Evolutionary conservation across 2,797 vertebrate species (phyloP), one percentile per base, ranked within the genome.

Genomic region (Pampus argenteus): DNA sequence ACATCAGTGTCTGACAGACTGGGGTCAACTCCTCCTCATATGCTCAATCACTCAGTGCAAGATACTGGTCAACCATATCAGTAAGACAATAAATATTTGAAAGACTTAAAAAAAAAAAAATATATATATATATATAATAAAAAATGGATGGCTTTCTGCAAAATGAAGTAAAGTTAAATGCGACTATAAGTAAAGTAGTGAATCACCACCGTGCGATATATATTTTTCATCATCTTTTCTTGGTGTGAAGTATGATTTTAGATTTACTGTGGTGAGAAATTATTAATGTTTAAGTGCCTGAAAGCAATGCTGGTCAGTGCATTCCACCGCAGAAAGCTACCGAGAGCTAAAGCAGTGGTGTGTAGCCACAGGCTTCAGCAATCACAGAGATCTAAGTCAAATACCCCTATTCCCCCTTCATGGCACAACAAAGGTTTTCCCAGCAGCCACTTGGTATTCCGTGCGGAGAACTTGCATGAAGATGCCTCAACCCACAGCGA

Each of bases 381-480:
- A 93, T 94, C 91, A 69, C 23, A n/a, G 15, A 80, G 81, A 95
- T 94, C 93, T 93, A 91, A 88, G 86, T 91, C 85, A 93, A 91
- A 94, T 92, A 94, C 93, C 93, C 93, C 85, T 91, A 94, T 94
- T 87, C 89, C 79, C 88, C 88, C 76, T 81, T 78, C 76, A 69
- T 80, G 75, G 84, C 76, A 92, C 83, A 88, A 93, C 93, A 94
- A 92, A 92, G 83, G 57, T 60, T 88, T 94, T 93, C 91, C 92
- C 89, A 88, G 90, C 89, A 93, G 85, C 85, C 88, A 84, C 91
- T 93, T 88, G 90, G 72, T 86, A 88, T 93, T 92, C 89, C 83
- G 79, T 93, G 92, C 86, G 29, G 89, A 89, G 86, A 66, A 72
- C 70, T 87, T 75, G 79, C 81, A 77, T 82, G 74, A 85, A 85